Evolutionary conservation across 2,797 vertebrate species (phyloP).

Genomic region (Benthosema pterotum): DNA sequence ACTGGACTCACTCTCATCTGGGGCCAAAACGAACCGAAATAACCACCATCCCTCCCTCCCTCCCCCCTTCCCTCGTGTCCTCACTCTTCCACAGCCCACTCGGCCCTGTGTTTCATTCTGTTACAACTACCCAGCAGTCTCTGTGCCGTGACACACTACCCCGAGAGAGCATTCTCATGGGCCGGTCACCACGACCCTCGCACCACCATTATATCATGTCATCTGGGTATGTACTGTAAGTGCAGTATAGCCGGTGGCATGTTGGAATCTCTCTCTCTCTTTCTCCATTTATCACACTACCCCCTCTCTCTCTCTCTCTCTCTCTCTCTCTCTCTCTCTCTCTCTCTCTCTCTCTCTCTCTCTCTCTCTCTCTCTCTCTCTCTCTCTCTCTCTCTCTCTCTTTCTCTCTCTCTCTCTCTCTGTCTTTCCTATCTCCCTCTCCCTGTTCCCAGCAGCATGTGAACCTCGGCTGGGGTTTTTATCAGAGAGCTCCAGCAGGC

Average conservation of each 20-base stretch:
- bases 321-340: background rate
- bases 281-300: conserved; percentile 1
- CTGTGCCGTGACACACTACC: conserved; percentile 59
- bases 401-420: conserved; percentile 34
- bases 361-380: background rate
- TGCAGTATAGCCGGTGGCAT: conserved; percentile 27
- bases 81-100: conserved; percentile 49
- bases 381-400: conserved; percentile 3
- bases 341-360: conserved; percentile 3
- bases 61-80: conserved; percentile 43
- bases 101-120: conserved; percentile 44
- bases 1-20: conserved; percentile 76
- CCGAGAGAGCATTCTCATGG: conserved; percentile 62
- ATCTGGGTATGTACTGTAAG: conserved; percentile 20
- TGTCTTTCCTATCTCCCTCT: conserved; percentile 7
- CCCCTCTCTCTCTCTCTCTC: background rate
- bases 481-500: conserved; percentile 80
- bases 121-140: conserved; percentile 40
- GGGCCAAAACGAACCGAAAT: conserved; percentile 78
- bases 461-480: conserved; percentile 81
- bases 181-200: conserved; percentile 32
- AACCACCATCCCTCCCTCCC: conserved; percentile 52
- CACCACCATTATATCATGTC: conserved; percentile 39
- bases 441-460: conserved; percentile 81
- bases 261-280: background rate